Percentiles rank a stretch among this genome's conserved stretches.
Evolutionary conservation across 2,113 vertebrate genomes (phyloP).

Genomic region (Megaceryle maxima): DNA sequence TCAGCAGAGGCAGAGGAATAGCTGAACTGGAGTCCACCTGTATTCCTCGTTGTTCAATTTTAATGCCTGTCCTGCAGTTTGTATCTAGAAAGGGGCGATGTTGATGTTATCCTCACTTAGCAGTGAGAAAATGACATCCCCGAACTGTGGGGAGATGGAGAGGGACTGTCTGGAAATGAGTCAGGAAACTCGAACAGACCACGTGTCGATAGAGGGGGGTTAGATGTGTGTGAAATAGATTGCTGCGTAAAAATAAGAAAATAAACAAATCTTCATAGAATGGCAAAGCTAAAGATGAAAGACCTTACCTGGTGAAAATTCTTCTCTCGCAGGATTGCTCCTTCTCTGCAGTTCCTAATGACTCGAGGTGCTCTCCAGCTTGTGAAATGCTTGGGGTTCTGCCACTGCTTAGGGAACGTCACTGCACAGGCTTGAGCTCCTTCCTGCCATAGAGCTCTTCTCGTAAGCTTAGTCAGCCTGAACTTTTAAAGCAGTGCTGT

Average conservation of each 20-base stretch:
- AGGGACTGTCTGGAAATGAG: neutral
- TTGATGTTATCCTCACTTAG: neutral
- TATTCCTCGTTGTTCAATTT: rapidly evolving
- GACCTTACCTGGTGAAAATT: neutral
- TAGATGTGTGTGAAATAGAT: neutral
- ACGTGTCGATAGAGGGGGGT: neutral
- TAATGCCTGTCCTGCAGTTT: neutral
- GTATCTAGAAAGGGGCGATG: rapidly evolving
- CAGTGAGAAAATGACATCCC: neutral
- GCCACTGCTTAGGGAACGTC: neutral
- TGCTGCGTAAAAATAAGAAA: neutral
- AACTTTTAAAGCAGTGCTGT: rapidly evolving
- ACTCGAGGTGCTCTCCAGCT: neutral
- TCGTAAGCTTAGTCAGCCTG: neutral
- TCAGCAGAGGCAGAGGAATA: neutral
- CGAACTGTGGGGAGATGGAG: neutral
- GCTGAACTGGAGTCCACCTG: too few species aligned
- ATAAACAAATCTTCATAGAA: neutral
- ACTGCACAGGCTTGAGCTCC: neutral
- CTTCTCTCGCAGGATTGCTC: neutral
- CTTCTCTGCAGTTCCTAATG: neutral
- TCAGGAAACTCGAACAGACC: neutral
- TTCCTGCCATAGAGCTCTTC: neutral
- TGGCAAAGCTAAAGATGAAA: neutral
- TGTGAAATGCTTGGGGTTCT: neutral